Percentiles rank a stretch among this genome's conserved stretches.
Evolutionary conservation across 1,140 invertebrate genomes (phyloP).

Genomic region (Musca vetustissima): DNA sequence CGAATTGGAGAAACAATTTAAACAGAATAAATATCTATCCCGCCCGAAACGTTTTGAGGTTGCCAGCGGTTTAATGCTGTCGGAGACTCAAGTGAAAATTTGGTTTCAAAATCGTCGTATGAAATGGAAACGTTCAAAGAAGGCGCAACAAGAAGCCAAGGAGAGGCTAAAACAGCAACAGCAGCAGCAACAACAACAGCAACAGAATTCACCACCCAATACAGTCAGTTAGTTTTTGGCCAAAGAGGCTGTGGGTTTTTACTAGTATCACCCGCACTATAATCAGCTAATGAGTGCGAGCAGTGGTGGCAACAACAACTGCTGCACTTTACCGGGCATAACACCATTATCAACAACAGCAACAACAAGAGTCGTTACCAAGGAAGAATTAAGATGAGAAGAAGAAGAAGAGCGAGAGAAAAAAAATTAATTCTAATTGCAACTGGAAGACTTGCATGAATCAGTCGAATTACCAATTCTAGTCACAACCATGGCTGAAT

Average conservation of each 20-base stretch:
- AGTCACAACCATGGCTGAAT: too few species aligned
- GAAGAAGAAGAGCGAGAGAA: too few species aligned
- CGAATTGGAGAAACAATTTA: conserved; percentile 97
- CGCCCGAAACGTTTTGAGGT: conserved; percentile 98
- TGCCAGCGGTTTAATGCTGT: conserved; percentile 94
- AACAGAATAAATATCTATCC: conserved; percentile 98
- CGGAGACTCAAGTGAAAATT: conserved; percentile 98
- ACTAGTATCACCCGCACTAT: conserved; percentile 4
- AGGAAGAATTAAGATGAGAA: too few species aligned
- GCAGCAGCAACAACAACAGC: conserved; percentile 41
- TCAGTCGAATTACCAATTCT: too few species aligned
- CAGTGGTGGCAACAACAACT: too few species aligned
- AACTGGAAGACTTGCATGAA: too few species aligned
- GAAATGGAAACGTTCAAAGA: conserved; percentile 96
- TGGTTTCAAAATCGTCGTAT: conserved; percentile 95
- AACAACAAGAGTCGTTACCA: background rate
- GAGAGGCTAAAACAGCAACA: conserved; percentile 51
- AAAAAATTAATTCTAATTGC: too few species aligned
- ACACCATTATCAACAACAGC: background rate
- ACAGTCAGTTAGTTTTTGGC: conserved; percentile 26
- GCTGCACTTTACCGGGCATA: background rate
- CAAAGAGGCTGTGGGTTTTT: conserved; percentile 6
- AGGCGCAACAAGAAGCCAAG: conserved; percentile 77
- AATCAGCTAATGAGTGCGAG: background rate
- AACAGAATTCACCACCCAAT: conserved; percentile 23